Base-by-base conservation (phyloP, 2,888 invertebrate species). In the Eupithecia subumbrata region DNA sequence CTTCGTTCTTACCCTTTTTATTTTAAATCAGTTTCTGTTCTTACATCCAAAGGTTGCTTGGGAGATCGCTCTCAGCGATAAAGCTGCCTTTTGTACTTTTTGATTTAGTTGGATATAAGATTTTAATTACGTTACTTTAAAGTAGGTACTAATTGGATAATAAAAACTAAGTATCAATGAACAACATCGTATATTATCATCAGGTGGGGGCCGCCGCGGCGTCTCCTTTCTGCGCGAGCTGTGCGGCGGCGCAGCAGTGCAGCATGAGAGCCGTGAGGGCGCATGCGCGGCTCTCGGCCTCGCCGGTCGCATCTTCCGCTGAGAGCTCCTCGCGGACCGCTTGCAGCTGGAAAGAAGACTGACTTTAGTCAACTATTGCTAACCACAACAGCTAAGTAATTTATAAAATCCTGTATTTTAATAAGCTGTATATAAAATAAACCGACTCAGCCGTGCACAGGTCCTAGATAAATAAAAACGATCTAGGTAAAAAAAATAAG, bases 201-300 rank as follows among this genome's bases (percentile, higher is more conserved):
- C 90, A 92, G 84, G 91, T 88, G 75, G 90, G 87, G 78, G 89
- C 82, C 7, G 87, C 83, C 72, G 85, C 84, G 1, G 85, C 82
- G 25, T 89, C 87, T 3, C 86, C 88, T 76, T 91, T 91, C 82
- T 93, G 92, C 64, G 97, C 97, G 83, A 97, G 96, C 87, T 99
- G 99, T 76, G 99, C 96, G 5, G 98, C 99, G 5, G 99, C 97
- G 92, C 99, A 99, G 91, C 98, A 98, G 92, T 99, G 98, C 81
- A 99, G 95, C 97, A 99, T 97, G 80, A 99, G 96, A 72, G 99
- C 97, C 71, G 98, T 98, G 79, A 99, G 95, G 0, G 98, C 98
- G 90, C 98, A 98, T 11, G 98, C 97, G 85, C 98, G 97, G 80
- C 97, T 97, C 87, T 99, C 98, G 66, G 97, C 81, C 87, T 95